Evolutionary conservation across 1,140 invertebrate genomes (phyloP), one percentile per base, ranked within the genome.

Genomic region (Trypoxylus dichotomus): DNA sequence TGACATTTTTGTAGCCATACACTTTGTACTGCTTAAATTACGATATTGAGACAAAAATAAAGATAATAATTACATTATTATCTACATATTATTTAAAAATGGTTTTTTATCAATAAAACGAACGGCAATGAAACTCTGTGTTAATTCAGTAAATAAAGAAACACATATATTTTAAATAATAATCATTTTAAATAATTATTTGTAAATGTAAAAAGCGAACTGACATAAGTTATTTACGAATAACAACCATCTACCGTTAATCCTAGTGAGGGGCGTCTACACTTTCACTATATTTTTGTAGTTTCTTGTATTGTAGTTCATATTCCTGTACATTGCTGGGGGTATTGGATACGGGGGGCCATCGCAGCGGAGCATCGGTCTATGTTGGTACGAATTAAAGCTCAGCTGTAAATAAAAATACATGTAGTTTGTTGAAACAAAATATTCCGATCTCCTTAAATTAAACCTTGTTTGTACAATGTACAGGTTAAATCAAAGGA

Each of bases 231-330:
- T 79, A 80, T 76, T 80, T 75, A 79, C 77, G 79, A 79, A 76
- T 74, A 80, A 80, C 74, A 77, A 83, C 78, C 82, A 82, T 83
- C 81, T 83, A 83, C 82, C 82, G 81, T 83, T 83, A 83, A 82
- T 80, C 82, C 76, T 81, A 75, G 77, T 74, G 60, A 68, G 74
- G 79, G 76, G 77, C 60, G 68, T 78, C 80, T 85, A 85, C 79
- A 85, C 85, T 81, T 83, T 82, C 47, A 83, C 79, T 73, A 85
- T 81, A 79, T 85, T 85, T 79, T 85, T 85, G 79, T 84, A 83
- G 74, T 85, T 82, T 63, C 81, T 80, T 78, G 82, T 81, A 71
- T 84, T 85, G 79, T 84, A 83, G 78, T 84, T 82, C 81, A 85
- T 82, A 74, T 83, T 85, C 78, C 83, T 83, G 77, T 84, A 85